Conservation (phyloP, 2,113 vertebrate species). For the Cephalopholis sonnerati region DNA sequence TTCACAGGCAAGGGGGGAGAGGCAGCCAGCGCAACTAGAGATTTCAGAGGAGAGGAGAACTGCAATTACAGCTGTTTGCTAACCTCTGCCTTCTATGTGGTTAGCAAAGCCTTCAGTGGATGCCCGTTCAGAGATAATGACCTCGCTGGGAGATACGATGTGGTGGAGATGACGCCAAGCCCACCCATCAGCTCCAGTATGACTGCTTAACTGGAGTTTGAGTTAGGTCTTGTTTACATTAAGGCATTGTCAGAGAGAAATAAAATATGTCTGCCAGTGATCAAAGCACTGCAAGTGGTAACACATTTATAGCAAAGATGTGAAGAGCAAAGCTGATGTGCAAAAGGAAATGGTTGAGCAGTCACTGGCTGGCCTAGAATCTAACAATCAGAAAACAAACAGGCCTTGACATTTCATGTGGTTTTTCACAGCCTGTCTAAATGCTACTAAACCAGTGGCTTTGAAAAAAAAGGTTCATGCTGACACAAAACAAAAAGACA, state of each 20-base stretch:
- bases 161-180: slow-evolving; percentile 36
- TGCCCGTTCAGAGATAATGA: slow-evolving; percentile 68
- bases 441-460: slow-evolving; percentile 21
- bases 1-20: slow-evolving; percentile 65
- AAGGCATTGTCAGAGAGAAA: slow-evolving; percentile 9
- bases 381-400: slow-evolving; percentile 38
- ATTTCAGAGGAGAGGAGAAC: slow-evolving; percentile 72
- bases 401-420: slow-evolving; percentile 61
- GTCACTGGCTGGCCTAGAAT: slow-evolving; percentile 13
- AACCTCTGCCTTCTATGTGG: slow-evolving; percentile 76
- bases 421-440: slow-evolving; percentile 37
- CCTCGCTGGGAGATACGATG: slow-evolving; percentile 66
- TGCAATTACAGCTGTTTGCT: slow-evolving; percentile 77
- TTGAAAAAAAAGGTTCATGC: slow-evolving; percentile 25
- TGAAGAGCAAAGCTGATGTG: slow-evolving; percentile 2
- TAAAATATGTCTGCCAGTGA: background rate
- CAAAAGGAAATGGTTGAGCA: slow-evolving; percentile 49
- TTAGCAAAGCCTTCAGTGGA: slow-evolving; percentile 65
- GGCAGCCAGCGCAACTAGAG: slow-evolving; percentile 65
- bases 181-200: slow-evolving; percentile 10
- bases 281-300: slow-evolving; percentile 7
- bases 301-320: slow-evolving; percentile 38
- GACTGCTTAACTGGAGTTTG: slow-evolving; percentile 32
- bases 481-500: slow-evolving; percentile 48
- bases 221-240: background rate